phyloP scores from a whole-genome alignment of 2,113 vertebrate species.

The Ptilorrhoa leucosticta region DNA sequence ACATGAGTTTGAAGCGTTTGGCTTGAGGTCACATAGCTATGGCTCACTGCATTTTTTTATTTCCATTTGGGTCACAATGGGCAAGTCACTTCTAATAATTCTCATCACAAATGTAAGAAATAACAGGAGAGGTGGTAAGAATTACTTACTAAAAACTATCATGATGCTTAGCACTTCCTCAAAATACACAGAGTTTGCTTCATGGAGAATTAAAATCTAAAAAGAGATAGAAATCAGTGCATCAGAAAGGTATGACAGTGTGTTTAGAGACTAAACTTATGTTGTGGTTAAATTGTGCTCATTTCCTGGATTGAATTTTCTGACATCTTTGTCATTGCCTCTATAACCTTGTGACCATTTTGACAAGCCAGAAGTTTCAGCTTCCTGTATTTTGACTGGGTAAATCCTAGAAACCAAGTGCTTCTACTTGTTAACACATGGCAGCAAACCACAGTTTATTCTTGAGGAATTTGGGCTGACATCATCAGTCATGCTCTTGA shows the following conservation, averaged over 20 bases:
- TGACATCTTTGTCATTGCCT: not conserved
- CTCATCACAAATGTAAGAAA: not conserved
- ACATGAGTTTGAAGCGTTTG: conserved; percentile 34
- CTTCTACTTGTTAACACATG: not conserved
- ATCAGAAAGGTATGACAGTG: not conserved
- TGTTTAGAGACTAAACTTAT: not conserved
- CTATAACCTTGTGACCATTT: not conserved
- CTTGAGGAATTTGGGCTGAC: not conserved
- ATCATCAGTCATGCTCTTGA: not conserved
- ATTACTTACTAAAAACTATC: not conserved
- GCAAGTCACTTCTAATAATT: conserved; percentile 41
- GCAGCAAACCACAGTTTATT: not conserved
- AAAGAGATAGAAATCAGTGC: not conserved
- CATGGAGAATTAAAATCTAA: not conserved
- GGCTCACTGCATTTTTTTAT: conserved; percentile 46
- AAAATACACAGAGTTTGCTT: not conserved
- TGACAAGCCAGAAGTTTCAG: not conserved
- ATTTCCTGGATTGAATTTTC: not conserved
- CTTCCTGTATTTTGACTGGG: not conserved
- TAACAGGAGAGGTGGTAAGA: not conserved
- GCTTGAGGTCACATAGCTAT: conserved; percentile 51
- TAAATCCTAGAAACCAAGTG: not conserved
- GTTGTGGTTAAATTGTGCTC: not conserved
- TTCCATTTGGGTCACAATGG: conserved; percentile 52
- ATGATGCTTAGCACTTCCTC: not conserved